Conservation (phyloP, 2,113 vertebrate genomes). For the Anser brachyrhynchus region DNA sequence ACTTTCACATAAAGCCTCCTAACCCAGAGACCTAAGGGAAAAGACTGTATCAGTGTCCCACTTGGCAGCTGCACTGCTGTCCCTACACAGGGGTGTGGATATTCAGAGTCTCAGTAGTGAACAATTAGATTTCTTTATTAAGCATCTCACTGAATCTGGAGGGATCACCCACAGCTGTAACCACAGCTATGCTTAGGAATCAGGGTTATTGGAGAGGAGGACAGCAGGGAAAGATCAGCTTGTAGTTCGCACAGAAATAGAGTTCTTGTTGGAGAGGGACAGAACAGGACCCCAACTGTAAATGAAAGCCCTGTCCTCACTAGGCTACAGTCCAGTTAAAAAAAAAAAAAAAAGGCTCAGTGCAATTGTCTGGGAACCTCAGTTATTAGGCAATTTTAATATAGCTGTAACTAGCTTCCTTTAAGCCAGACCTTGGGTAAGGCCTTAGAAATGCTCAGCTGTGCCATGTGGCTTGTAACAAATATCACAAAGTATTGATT, state of each 20-base stretch:
- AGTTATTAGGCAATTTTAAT: constrained; percentile 45
- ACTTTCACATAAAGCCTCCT: background rate
- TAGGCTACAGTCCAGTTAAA: background rate
- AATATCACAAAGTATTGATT: constrained; percentile 62
- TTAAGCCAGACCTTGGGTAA: constrained; percentile 47
- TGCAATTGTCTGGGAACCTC: constrained; percentile 3
- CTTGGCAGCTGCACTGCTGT: background rate
- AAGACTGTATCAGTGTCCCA: background rate
- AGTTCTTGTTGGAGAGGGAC: background rate
- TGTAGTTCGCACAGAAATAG: background rate
- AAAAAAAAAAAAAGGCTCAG: background rate
- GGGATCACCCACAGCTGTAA: background rate
- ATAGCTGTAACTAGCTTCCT: constrained; percentile 21
- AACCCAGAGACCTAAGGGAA: background rate
- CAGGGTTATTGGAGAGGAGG: background rate
- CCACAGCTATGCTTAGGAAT: background rate
- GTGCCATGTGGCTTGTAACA: constrained; percentile 63
- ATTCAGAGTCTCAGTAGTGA: background rate
- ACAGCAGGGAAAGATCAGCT: background rate
- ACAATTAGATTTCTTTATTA: background rate
- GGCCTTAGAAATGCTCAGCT: constrained; percentile 37
- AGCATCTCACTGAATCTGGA: background rate
- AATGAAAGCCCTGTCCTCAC: background rate
- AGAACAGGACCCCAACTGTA: background rate
- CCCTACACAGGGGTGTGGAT: background rate